Base-by-base conservation (phyloP, 2,888 invertebrate species). In the Embidobia sp. region DNA sequence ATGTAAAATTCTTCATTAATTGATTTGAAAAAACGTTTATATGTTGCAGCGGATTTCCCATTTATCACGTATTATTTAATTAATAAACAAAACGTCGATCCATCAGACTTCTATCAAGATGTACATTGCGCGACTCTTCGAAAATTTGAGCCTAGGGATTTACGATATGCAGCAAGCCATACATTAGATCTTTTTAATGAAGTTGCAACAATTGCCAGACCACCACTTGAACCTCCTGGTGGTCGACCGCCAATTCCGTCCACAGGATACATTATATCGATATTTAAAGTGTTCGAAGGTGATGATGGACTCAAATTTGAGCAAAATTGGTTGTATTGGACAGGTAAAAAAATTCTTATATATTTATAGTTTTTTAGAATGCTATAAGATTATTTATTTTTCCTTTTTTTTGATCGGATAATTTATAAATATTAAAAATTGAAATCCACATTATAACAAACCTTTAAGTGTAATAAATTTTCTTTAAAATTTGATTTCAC, bases 261-360 rank as follows among this genome's bases (percentile, higher is more conserved):
- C 78, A 97, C 97, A 18, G 97, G 97, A 48, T 97, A 95, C 88
- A 96, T 97, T 87, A 95, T 97, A 82, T 96, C 96, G 83, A 96
- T 97, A 85, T 97, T 96, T 90, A 96, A 96, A 92, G 97, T 97
- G 15, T 97, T 97, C 90, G 97, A 97, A 90, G 97, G 97, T 29
- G 97, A 97, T 87, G 97, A 97, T 89, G 94, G 96, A 53, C 96
- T 97, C 86, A 94, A 95, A 79, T 96, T 97, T 88, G 97, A 97
- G 90, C 93, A 96, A 83, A 97, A 97, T 90, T 97, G 97, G 97
- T 92, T 97, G 11, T 97, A 97, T 87, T 97, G 97, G 97, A 97
- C 97, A 18, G 92, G 92, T 92, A 83, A 77, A 4, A 22, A n/a
- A n/a, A n/a, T n/a, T n/a, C n/a, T n/a, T 22, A 22, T 22, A 2